A percentile compares a stretch with the other conserved stretches of the same genome.
phyloP scores from a whole-genome alignment of 2,797 vertebrate species.

The Pseudomugil gertrudae region DNA sequence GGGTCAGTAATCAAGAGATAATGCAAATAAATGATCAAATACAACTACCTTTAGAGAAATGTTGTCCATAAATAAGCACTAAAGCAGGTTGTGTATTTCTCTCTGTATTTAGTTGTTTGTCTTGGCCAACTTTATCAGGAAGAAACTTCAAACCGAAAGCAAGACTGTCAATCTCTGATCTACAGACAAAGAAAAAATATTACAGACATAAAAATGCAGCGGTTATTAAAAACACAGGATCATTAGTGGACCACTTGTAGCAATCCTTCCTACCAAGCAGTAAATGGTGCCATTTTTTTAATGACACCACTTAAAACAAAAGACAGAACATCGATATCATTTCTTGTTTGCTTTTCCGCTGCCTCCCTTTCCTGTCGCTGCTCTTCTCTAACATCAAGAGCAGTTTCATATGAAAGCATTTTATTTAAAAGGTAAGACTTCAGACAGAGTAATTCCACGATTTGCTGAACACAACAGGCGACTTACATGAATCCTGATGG shows the following conservation, averaged over 20 bases:
- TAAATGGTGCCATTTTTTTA: conserved; percentile 58
- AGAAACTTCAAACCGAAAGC: not conserved
- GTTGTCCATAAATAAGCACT: not conserved
- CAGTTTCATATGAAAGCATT: conserved; percentile 3
- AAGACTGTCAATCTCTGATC: conserved; percentile 45
- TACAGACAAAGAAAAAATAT: conserved; percentile 17
- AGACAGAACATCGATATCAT: conserved; percentile 55
- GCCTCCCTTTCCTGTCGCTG: conserved; percentile 10
- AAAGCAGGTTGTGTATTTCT: not conserved
- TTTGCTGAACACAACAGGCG: too few relatives aligned
- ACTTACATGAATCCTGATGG: too few relatives aligned
- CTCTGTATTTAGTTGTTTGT: not conserved
- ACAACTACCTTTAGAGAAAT: too few relatives aligned
- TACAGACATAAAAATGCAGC: conserved; percentile 32
- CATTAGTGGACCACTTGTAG: conserved; percentile 44
- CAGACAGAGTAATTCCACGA: not conserved
- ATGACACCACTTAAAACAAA: conserved; percentile 50
- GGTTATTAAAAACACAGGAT: conserved; percentile 41
- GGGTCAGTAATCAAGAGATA: too few relatives aligned
- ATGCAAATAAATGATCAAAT: too few relatives aligned
- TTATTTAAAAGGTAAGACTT: not conserved
- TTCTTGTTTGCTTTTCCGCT: conserved; percentile 30
- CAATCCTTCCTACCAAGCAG: conserved; percentile 39
- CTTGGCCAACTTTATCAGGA: conserved; percentile 13
- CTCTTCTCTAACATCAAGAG: not conserved